A percentile compares a stretch with the other conserved stretches of the same genome.
Evolutionary conservation across 2,113 vertebrate genomes (phyloP).

Genomic region (Nanger granti): DNA sequence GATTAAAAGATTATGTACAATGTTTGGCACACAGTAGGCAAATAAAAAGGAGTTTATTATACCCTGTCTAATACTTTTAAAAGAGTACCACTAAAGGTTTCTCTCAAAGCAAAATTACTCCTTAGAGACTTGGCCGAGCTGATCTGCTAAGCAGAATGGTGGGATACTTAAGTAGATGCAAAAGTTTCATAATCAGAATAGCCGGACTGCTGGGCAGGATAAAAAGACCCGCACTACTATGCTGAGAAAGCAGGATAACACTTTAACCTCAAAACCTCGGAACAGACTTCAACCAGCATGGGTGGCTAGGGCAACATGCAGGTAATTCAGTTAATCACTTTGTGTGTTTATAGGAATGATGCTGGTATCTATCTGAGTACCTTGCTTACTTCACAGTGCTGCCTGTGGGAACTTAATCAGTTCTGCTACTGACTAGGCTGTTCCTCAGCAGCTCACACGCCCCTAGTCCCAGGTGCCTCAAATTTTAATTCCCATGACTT

Average conservation of each 20-base stretch:
- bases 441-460: neutral
- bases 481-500: neutral
- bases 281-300: neutral
- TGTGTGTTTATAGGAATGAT: neutral
- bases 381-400: neutral
- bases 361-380: neutral
- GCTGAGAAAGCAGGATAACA: neutral
- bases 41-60: conserved; percentile 34
- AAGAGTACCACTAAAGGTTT: conserved; percentile 28
- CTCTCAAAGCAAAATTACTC: conserved; percentile 51
- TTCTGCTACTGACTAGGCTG: neutral
- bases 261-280: conserved; percentile 9
- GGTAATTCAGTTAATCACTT: neutral
- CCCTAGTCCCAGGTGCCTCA: neutral
- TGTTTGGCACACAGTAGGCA: neutral
- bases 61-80: conserved; percentile 39
- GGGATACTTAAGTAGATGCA: neutral
- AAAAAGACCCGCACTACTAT: neutral
- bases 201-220: conserved; percentile 4
- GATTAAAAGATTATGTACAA: conserved; percentile 33
- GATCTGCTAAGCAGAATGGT: conserved; percentile 22
- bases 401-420: neutral
- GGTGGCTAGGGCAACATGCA: neutral
- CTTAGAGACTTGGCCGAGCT: neutral
- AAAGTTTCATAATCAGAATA: conserved; percentile 28